phyloP scores from a whole-genome alignment of 2,888 invertebrate species.

The Zygogramma bicolorata region DNA sequence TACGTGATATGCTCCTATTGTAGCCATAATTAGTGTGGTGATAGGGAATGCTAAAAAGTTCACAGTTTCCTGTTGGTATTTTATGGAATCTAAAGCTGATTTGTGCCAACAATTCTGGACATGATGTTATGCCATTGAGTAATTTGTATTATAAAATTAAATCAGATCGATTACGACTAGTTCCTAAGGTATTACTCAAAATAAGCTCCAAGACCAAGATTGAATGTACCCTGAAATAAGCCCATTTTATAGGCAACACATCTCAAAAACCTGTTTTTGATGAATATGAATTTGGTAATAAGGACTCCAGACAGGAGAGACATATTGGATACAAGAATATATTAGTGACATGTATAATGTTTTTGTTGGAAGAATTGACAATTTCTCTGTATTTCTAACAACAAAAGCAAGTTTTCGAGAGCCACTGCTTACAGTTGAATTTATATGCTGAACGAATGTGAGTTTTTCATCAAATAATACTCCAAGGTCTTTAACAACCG shows the following conservation, averaged over 20 bases:
- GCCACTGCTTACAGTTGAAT: conserved; percentile 4
- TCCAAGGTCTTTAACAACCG: conserved; percentile 10
- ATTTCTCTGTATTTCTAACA: neutral
- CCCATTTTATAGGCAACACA: conserved; percentile 5
- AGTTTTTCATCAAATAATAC: conserved; percentile 12
- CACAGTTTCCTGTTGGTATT: no score
- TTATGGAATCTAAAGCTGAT: no score
- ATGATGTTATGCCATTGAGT: neutral
- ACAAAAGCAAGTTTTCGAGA: neutral
- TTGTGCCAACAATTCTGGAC: no score
- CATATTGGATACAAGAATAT: no score
- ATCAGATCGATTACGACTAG: neutral
- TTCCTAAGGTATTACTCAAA: neutral
- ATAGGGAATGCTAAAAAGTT: no score
- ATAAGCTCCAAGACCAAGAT: neutral
- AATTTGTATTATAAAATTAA: neutral
- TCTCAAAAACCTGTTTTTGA: conserved; percentile 4
- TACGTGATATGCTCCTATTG: neutral
- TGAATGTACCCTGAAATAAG: neutral
- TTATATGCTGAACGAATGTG: conserved; percentile 2
- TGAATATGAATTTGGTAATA: conserved; percentile 2
- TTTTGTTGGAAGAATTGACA: no score
- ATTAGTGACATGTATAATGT: no score
- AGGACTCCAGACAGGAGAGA: no score
- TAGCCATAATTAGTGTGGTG: no score